phyloP scores from a whole-genome alignment of 2,888 invertebrate species.

The Chrysopilus asiliformis region DNA sequence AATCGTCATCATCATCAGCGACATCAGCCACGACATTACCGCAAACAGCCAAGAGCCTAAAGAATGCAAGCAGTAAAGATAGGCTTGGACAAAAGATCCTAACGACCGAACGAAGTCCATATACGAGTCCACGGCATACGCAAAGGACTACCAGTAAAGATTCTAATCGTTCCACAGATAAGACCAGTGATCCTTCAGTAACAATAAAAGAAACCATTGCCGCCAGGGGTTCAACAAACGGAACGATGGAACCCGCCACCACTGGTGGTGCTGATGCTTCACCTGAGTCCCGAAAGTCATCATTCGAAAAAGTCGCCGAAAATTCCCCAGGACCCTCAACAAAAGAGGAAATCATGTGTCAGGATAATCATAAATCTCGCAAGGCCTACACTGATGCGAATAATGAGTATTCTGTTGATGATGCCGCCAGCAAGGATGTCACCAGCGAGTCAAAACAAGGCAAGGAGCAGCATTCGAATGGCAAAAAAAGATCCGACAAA shows the following conservation, averaged over 20 bases:
- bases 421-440: no score
- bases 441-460: no score
- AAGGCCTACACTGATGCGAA: no score
- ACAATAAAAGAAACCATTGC: no score
- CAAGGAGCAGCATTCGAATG: no score
- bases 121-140: conserved; percentile 5
- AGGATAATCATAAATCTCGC: no score
- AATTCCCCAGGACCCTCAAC: neutral
- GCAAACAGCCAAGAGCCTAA: conserved; percentile 21
- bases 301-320: neutral
- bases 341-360: neutral
- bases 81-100: neutral
- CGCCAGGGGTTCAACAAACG: neutral
- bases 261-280: neutral
- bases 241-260: neutral
- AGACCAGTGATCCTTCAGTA: no score
- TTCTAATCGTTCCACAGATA: no score
- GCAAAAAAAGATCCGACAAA: no score
- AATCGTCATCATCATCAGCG: conserved; percentile 16
- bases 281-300: no score
- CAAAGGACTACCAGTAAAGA: neutral
- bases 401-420: no score
- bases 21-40: conserved; percentile 14
- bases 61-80: conserved; percentile 19
- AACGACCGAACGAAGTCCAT: conserved; percentile 2